Conservation (phyloP, 2,797 vertebrate genomes). For the Rhynchotus rufescens region DNA sequence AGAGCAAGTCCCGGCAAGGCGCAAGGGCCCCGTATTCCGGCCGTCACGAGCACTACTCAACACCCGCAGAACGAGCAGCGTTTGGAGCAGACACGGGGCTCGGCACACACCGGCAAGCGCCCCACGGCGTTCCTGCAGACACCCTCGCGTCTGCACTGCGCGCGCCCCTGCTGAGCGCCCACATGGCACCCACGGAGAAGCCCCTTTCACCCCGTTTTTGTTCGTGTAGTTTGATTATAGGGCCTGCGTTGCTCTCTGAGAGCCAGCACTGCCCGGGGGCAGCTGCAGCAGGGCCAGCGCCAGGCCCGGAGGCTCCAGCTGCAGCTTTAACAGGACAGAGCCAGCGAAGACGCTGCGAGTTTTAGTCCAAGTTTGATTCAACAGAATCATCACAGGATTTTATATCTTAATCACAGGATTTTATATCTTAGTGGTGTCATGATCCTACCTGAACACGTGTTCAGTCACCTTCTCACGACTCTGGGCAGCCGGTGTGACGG, state of each 20-base stretch:
- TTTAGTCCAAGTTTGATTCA: background rate
- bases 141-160: background rate
- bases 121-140: too few species aligned
- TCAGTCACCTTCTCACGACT: background rate
- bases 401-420: background rate
- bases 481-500: background rate
- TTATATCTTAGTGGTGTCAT: background rate
- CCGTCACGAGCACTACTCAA: too few species aligned
- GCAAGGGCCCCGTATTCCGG: too few species aligned
- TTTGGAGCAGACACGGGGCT: too few species aligned
- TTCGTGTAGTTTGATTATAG: background rate
- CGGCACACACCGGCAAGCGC: too few species aligned
- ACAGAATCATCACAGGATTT: background rate
- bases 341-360: background rate
- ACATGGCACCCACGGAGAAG: background rate
- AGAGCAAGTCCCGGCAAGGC: too few species aligned
- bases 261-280: background rate
- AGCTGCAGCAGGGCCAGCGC: background rate
- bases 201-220: background rate
- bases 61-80: too few species aligned
- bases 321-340: slow-evolving; percentile 15
- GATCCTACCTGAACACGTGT: background rate
- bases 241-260: background rate
- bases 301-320: background rate
- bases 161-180: too few species aligned